Base-by-base conservation (phyloP, 2,888 invertebrate species). In the Patella pellucida region DNA sequence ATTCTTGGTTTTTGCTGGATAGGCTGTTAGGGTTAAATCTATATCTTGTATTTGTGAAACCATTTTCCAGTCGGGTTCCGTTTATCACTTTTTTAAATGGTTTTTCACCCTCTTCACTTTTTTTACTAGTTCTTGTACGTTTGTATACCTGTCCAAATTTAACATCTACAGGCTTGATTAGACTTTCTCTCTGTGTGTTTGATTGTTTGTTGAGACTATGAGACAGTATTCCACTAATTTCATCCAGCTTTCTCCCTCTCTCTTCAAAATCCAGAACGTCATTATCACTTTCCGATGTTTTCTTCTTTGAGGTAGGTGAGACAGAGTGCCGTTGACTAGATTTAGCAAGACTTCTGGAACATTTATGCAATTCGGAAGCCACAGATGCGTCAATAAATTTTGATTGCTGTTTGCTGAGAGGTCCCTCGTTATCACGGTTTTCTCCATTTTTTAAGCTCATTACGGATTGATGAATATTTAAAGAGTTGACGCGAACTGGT, bases 221-320 rank as follows among this genome's bases (percentile, higher is more conserved):
- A 62, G 62, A 62, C 62, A 62, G 62, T 23, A 62, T 62, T 23
- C 62, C 62, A 62, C 62, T 23, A 62, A 62, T 62, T 62, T 62
- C 62, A 62, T 62, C 62, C 23, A 62, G 23, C 23, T 62, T 62
- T 62, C 23, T 62, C 19, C 19, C 62, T 23, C 62, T 62, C 23
- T 62, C 62, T 62, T 19, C 19, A 62, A 62, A 62, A 62, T 62
- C 15, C 19, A 62, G 23, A 12, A 23, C 23, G 19, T 62, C 19
- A 12, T 19, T 19, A 62, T 62, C 62, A 12, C 19, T 62, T 9
- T 41, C 41, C 7, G 1, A 41, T 41, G 9, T 41, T 41, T 41
- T 41, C 41, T 41, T 41, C 41, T 9, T 41, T 41, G 41, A 41
- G 41, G 41, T 19, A 62, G 62, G 23, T 62, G 62, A 62, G 62